Base-by-base conservation (phyloP, 2,113 vertebrate species). In the Hyla sarda region DNA sequence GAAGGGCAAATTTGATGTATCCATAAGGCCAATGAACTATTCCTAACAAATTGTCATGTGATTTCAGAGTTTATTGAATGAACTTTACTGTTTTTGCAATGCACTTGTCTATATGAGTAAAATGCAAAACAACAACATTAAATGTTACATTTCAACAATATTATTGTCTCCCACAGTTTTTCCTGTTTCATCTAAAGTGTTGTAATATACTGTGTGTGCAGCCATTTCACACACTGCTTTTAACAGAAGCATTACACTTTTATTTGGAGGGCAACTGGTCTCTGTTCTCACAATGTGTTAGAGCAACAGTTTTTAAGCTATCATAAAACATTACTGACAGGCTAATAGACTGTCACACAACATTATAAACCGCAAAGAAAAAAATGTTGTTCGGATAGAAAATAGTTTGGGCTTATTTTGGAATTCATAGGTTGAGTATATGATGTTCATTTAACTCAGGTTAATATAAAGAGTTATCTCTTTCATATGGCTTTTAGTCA, bases 271-370 rank as follows among this genome's bases (percentile, higher is more conserved):
- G 69, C 82, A 75, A 76, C 30, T 23, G 54, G n/a, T 52, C 14
- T 23, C 62, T 71, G 60, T 19, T 69, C 37, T 71, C 75, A 79
- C 75, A 85, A 25, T 85, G 58, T 76, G 60, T 41, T 85, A 54
- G 74, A 69, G 25, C 73, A 85, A 65, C 56, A 78, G 83, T 78
- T 76, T 85, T 21, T 65, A 69, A 16, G 23, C 47, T 67, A 62
- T 78, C 83, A 69, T 54, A 85, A 79, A 72, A 69, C 84, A 85
- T 69, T 7, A 52, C 32, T 56, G 37, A n/a, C n/a, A n/a, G 9
- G 34, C 41, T 84, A 84, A 75, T 67, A 62, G 72, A 52, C 62
- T 85, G 84, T 79, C 84, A 85, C 67, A 54, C 12, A 56, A 28
- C 47, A 74, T 69, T 78, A 60, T 37, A 37, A 75, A 47, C 54